Evolutionary conservation across 2,888 invertebrate species (phyloP), one percentile per base, ranked within the genome.

Genomic region (Neocrepidodera transversa): DNA sequence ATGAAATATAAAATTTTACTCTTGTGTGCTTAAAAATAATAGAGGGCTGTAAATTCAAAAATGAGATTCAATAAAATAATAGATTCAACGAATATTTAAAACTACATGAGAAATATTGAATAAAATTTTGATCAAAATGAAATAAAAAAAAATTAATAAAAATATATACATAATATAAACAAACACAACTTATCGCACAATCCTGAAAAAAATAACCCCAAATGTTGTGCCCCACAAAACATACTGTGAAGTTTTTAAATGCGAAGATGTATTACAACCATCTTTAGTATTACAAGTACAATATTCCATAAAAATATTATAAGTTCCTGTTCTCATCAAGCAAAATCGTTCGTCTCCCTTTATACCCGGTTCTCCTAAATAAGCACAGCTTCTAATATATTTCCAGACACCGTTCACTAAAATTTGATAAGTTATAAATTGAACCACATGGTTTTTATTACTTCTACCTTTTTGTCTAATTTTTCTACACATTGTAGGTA

Each of bases 271-370:
- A 77, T 95, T 95, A 76, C 95, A 95, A 0, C 95, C 95, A 77
- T 95, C 94, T 79, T 95, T 95, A 72, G 91, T 92, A 71, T 92
- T 92, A 71, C 95, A 95, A 0, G 94, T 94, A 76, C 95, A 96
- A 72, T 92, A 94, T 79, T 96, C 95, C 82, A 93, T 89, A 76
- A 95, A 95, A 67, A 96, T 93, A 76, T 96, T 94, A 79, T 93
- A 94, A 1, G 93, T 93, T 14, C 95, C 95, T 0, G 93, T 92
- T 71, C 94, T 84, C 90, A 95, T 92, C 8, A 94, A 81, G 70
- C 95, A 95, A 13, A 91, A 95, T 53, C 95, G 83, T 78, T 95
- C 95, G 71, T 95, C 95, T 0, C 93, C 93, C 71, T 86, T 87
- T 48, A 95, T 91, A 0, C 95, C 95, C 0, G 93, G 93, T 68